Evolutionary conservation across 2,888 invertebrate species (phyloP), one percentile per base, ranked within the genome.

Genomic region (Pardosa pseudoannulata): DNA sequence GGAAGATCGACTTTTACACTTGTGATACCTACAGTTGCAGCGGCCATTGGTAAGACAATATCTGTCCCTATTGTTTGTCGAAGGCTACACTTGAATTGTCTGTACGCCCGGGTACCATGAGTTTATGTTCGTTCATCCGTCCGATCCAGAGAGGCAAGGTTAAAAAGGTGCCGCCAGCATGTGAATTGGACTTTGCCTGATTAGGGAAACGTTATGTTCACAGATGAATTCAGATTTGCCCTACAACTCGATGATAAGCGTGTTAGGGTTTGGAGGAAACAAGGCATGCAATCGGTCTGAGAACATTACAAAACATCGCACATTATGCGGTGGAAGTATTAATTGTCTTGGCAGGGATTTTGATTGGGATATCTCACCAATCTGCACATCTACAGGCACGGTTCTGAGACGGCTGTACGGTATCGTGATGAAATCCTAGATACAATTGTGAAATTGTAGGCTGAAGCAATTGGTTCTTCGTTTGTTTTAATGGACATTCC

Each of bases 151-250:
- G 67, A 5, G 67, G 31, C 67, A 28, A 6, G 27, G 23, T 62
- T 62, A 67, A 67, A 67, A 6, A 31, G 6, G 31, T 67, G 31
- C 19, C 5, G n/a, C 32, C 19, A 6, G n/a, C 32, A 67, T 67
- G 67, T 67, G 16, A 67, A 5, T 67, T 67, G 67, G 67, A 67
- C 67, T 67, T 16, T 46, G 19, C 31, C 23, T 31, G 5, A 67
- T 67, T 67, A 31, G 67, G 67, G 36, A 29, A 67, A 67, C 31
- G 29, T 67, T 67, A 67, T 67, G 67, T 67, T 67, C 67, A 67
- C 36, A n/a, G n/a, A 31, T 31, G 67, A 11, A 31, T 67, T 5
- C 32, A 67, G 36, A 67, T 67, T 67, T 67, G 67, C 67, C 67
- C 36, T 67, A 36, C 67, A 67, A 19, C 67, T 16, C 32, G 67